Conservation (phyloP, 2,797 vertebrate genomes). For the Emydoidea blandingii region DNA sequence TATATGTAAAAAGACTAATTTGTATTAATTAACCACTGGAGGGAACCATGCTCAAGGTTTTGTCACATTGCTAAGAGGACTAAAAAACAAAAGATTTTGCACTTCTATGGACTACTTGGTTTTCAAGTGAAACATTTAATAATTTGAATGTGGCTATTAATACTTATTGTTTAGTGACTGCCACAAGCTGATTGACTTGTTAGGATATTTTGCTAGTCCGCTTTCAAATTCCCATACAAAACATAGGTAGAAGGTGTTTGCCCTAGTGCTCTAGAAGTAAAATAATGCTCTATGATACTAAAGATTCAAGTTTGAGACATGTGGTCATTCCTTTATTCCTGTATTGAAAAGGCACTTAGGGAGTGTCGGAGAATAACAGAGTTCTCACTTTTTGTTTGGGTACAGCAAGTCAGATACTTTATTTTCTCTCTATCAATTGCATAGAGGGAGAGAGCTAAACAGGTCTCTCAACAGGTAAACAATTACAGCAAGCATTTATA, state of each 20-base stretch:
- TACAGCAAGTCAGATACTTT: too few species aligned
- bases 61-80: not conserved
- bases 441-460: too few species aligned
- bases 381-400: too few species aligned
- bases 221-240: not conserved
- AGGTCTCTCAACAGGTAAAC: too few species aligned
- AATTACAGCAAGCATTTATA: too few species aligned
- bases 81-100: not conserved
- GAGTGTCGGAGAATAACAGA: not conserved
- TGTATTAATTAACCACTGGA: not conserved
- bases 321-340: not conserved
- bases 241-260: fast-evolving
- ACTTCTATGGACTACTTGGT: not conserved
- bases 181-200: not conserved
- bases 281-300: not conserved
- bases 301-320: not conserved
- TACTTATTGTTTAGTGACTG: not conserved
- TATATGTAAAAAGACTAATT: constrained; percentile 11
- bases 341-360: not conserved
- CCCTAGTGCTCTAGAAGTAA: not conserved
- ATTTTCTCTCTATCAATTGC: too few species aligned
- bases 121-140: not conserved
- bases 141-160: not conserved
- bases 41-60: not conserved
- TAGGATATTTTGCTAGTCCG: not conserved